Conservation (phyloP, 2,113 vertebrate species). For the Antidorcas marsupialis region DNA sequence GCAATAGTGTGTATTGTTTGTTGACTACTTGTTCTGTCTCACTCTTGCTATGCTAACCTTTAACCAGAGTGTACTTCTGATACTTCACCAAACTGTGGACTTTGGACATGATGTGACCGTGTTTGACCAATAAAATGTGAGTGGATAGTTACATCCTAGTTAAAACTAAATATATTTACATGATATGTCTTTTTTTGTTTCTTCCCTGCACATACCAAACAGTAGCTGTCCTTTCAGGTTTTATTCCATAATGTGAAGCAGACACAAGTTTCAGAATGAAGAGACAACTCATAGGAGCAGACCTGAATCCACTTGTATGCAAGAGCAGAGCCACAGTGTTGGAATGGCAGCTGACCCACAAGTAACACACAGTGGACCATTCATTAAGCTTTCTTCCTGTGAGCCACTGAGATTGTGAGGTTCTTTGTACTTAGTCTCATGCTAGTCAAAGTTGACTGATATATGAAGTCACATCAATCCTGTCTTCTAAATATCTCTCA, state of each 20-base stretch:
- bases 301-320: not conserved
- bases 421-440: not conserved
- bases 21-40: not conserved
- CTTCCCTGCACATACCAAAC: not conserved
- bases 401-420: not conserved
- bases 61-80: not conserved
- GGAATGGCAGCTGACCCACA: not conserved
- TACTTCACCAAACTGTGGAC: not conserved
- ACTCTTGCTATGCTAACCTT: not conserved
- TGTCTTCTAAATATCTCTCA: not conserved
- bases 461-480: not conserved
- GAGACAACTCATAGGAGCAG: not conserved
- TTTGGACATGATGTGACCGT: not conserved
- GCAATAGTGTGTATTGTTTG: not conserved
- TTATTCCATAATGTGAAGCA: not conserved
- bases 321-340: not conserved
- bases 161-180: not conserved
- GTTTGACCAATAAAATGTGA: not conserved
- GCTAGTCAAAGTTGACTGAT: not conserved
- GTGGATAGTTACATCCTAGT: too few relatives aligned
- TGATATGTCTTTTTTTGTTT: not conserved
- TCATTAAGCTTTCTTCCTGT: not conserved
- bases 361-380: not conserved
- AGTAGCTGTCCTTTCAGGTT: not conserved
- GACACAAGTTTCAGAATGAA: too few relatives aligned